Percentiles rank a stretch among this genome's conserved stretches.
phyloP scores from a whole-genome alignment of 2,797 vertebrate species.

The Cheirogaleus major region DNA sequence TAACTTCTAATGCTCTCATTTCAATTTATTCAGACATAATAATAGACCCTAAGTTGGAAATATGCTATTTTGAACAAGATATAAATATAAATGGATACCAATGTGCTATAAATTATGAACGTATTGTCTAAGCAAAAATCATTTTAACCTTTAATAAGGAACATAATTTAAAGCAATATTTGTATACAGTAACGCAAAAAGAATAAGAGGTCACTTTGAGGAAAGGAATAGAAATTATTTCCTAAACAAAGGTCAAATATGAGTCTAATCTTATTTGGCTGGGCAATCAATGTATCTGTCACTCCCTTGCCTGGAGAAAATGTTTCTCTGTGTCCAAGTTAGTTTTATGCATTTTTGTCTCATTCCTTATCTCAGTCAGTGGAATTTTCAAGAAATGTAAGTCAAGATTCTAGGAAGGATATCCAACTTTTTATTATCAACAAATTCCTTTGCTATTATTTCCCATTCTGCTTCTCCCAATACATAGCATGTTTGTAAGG shows the following conservation, averaged over 20 bases:
- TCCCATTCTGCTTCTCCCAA: not conserved
- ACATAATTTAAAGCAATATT: not conserved
- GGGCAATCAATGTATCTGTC: not conserved
- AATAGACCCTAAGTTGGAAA: constrained; percentile 53
- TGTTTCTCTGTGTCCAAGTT: not conserved
- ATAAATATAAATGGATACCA: constrained; percentile 68
- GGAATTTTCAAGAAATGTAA: not conserved
- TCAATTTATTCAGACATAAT: constrained; percentile 74
- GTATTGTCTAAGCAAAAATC: constrained; percentile 34
- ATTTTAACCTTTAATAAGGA: constrained; percentile 20
- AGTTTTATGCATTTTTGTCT: not conserved
- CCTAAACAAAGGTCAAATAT: not conserved
- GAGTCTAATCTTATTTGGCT: not conserved
- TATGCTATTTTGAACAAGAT: constrained; percentile 72
- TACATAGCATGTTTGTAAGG: not conserved
- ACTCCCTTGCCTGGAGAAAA: not conserved
- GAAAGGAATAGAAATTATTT: not conserved
- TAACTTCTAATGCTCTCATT: constrained; percentile 77
- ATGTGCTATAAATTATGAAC: not conserved
- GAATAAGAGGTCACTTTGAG: not conserved
- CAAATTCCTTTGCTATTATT: not conserved
- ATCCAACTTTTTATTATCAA: not conserved
- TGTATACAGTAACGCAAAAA: not conserved
- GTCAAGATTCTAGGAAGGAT: not conserved
- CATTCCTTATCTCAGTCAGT: not conserved